Evolutionary conservation across 2,113 vertebrate species (phyloP), one percentile per base, ranked within the genome.

Genomic region (Pipra filicauda): DNA sequence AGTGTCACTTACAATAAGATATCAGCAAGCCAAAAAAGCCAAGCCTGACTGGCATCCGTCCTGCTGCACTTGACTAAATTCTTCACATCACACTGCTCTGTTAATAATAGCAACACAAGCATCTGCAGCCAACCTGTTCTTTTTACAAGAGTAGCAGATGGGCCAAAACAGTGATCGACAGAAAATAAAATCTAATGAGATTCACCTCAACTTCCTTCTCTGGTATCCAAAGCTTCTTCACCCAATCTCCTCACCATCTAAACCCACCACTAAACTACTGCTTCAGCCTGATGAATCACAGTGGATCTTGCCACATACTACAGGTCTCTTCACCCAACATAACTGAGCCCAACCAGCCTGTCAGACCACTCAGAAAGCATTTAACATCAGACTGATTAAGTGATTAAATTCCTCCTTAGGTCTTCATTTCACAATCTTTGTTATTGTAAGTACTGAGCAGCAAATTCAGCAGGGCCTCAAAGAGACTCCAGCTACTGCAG

Each of bases 1-100:
- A 97, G 61, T 75, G 94, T 93, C 95, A 95, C 81, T 93, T 87
- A 55, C 78, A 96, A 58, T 88, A 89, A 67, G 55, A 55, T 57
- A 30, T 64, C 88, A 92, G 54, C 49, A 76, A 90, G 67, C 76
- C 80, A 75, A 51, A 70, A 84, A 92, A 87, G 55, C 67, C 69
- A 81, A 72, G 21, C 24, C 31, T 88, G 57, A 73, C 55, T 91
- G 75, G 49, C 84, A 87, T 12, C 20, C 6, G 1, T 83, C 70
- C 64, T 74, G 26, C 44, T 62, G 35, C 66, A 84, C 43, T 70
- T 69, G 11, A 93, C 71, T 85, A 33, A 76, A 37, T 55, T 66
- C 70, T 72, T 84, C 65, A 81, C 37, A 62, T 59, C 55, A 22
- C 61, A 18, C 39, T 66, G 26, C 74, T 80, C 58, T 46, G 57